Evolutionary conservation across 1,140 invertebrate genomes (phyloP), one percentile per base, ranked within the genome.

Genomic region (Lasaia peninsularis): DNA sequence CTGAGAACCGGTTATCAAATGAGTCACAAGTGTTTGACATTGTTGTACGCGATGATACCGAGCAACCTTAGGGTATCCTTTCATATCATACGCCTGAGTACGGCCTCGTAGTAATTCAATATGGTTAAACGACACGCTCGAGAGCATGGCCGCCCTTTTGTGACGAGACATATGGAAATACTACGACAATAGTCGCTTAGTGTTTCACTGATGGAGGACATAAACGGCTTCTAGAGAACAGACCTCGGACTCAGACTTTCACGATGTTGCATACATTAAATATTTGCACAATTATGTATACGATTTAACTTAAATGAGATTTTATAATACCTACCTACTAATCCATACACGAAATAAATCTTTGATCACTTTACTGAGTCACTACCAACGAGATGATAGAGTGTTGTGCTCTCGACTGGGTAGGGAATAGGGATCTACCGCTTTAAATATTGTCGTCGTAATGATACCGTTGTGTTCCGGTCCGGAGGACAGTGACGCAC

Each of bases 61-160:
- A 52, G 59, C 31, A 65, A 65, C 63, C 63, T 66, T 73, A 78
- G 65, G 63, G 69, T 84, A 79, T 81, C 71, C 78, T 76, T 76
- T 81, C 60, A 73, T 78, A 79, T 79, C 78, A 81, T 61, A 80
- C 71, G 71, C 70, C 71, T 60, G 72, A 74, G 70, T 74, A 72
- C 70, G 75, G 67, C 77, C 83, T 83, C 78, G 74, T 75, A 60
- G 83, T 84, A 85, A 86, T 79, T 77, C 74, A 71, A 86, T 86
- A 85, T 78, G 78, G 73, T 61, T 60, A 71, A 69, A 75, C 75
- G 75, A 75, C 73, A 75, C 75, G 77, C 78, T 83, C 65, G 71
- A 72, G 66, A 67, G 65, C 63, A 58, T 64, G 69, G 75, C 72
- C 69, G 62, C 67, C 72, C 62, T 67, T 75, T 73, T 67, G 60